phyloP scores from a whole-genome alignment of 2,797 vertebrate species.

The Numenius phaeopus region DNA sequence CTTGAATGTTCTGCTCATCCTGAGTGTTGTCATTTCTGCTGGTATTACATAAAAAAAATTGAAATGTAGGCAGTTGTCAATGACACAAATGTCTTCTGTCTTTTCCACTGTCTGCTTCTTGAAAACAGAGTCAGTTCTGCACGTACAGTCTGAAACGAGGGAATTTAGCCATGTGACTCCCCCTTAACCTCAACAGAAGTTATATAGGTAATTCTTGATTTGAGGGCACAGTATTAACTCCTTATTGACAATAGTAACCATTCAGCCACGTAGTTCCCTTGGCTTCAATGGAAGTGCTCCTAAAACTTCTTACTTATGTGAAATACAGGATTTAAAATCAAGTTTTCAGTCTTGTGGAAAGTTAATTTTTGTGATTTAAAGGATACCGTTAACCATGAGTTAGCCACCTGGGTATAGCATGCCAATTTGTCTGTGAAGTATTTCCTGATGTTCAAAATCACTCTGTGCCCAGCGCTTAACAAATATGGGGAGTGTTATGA shows the following conservation, averaged over 20 bases:
- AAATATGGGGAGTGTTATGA: background rate
- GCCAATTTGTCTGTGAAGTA: background rate
- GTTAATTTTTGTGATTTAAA: background rate
- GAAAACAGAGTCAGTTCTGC: constrained; percentile 23
- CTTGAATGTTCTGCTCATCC: background rate
- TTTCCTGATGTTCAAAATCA: background rate
- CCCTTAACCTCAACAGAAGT: background rate
- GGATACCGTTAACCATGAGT: background rate
- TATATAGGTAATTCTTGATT: background rate
- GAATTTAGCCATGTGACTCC: background rate
- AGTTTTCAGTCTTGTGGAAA: background rate
- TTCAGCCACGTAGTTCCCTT: background rate
- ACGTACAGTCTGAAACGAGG: background rate
- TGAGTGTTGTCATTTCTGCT: constrained; percentile 17
- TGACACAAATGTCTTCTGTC: background rate
- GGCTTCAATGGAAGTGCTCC: background rate
- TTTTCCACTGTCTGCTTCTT: constrained; percentile 43
- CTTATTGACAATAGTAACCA: background rate
- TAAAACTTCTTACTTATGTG: background rate
- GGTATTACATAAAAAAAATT: constrained; percentile 7
- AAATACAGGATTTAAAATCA: background rate
- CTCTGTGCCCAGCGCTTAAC: background rate
- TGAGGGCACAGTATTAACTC: background rate
- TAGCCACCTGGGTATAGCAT: background rate
- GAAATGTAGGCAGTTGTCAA: constrained; percentile 45